Percentiles rank a stretch among this genome's conserved stretches.
Conservation (phyloP, 2,888 invertebrate species). For the Platycnemis pennipes region DNA sequence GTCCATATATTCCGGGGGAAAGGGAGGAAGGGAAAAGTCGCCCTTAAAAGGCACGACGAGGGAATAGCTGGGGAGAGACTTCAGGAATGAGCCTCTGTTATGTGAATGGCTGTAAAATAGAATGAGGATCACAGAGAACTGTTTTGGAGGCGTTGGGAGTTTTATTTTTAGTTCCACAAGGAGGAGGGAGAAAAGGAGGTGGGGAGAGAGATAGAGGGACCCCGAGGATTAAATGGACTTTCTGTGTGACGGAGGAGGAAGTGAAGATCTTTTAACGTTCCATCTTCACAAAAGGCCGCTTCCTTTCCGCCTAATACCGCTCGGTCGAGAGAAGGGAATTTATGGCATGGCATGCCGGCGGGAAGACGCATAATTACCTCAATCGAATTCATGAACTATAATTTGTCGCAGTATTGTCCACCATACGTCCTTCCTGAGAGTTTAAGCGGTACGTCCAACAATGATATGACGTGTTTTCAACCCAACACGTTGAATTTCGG, state of each 20-base stretch:
- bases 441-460: too few relatives aligned
- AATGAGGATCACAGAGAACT: neutral
- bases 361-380: neutral
- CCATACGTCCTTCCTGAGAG: neutral
- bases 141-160: slow-evolving; percentile 21
- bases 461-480: too few relatives aligned
- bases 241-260: slow-evolving; percentile 13
- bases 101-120: slow-evolving; percentile 6
- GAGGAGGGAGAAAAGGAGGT: neutral
- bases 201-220: neutral
- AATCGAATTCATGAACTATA: neutral
- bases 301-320: neutral
- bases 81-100: slow-evolving; percentile 25
- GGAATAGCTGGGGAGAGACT: neutral
- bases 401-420: neutral
- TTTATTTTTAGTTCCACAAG: slow-evolving; percentile 1
- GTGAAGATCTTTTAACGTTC: slow-evolving; percentile 14
- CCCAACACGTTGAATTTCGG: too few relatives aligned
- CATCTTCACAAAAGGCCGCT: slow-evolving; percentile 8
- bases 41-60: slow-evolving; percentile 23
- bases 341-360: slow-evolving; percentile 6
- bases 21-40: neutral
- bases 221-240: slow-evolving; percentile 31
- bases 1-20: neutral
- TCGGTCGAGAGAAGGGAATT: neutral